These are phyloP conservation scores for Drosophila subsilvestris DNA, from an alignment of 2,888 invertebrate species.

Conservation along the genomic window DNA sequence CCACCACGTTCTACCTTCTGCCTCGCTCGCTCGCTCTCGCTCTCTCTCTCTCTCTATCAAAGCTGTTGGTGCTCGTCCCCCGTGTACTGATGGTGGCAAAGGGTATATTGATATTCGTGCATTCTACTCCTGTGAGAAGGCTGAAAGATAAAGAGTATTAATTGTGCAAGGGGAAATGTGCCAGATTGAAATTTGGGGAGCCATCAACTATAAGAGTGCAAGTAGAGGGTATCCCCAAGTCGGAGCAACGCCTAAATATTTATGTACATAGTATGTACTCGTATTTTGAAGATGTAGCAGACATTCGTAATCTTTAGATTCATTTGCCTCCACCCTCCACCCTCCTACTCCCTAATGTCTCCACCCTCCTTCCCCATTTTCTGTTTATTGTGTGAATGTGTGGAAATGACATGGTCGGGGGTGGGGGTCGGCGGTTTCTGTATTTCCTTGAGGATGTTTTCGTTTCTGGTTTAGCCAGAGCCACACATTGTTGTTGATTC, in stretches of 20 bases:
- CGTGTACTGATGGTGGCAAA: not conserved
- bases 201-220: not conserved
- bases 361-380: not conserved
- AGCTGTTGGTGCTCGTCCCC: slow-evolving; percentile 15
- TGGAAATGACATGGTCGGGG: not conserved
- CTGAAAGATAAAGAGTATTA: not conserved
- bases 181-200: no score
- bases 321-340: slow-evolving; percentile 24
- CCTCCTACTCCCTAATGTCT: not conserved
- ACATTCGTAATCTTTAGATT: slow-evolving; percentile 63
- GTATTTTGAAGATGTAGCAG: slow-evolving; percentile 42
- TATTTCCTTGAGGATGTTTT: slow-evolving; percentile 16
- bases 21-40: not conserved
- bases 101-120: not conserved
- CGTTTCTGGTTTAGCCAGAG: slow-evolving; percentile 41
- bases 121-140: not conserved
- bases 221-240: not conserved
- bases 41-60: not conserved
- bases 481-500: slow-evolving; percentile 72
- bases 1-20: slow-evolving; percentile 17
- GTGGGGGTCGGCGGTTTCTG: not conserved
- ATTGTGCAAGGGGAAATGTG: not conserved
- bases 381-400: slow-evolving; percentile 31
- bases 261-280: slow-evolving; percentile 13
- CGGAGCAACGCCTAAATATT: no score